Base-by-base conservation (phyloP, 2,113 vertebrate species). In the Chloroceryle aenea region DNA sequence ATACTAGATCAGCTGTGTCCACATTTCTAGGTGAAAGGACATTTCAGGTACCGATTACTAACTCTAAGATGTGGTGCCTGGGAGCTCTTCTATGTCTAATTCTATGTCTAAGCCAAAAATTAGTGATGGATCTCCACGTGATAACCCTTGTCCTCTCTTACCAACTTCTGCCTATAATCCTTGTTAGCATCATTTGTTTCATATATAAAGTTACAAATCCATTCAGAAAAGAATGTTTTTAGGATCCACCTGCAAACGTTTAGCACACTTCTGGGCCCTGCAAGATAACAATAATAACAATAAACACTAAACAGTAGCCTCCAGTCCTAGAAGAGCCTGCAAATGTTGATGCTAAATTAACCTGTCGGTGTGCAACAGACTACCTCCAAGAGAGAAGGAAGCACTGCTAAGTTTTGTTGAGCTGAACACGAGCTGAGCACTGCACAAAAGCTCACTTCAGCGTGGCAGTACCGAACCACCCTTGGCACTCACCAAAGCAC, bases 401-500 rank as follows among this genome's bases (percentile, higher is more conserved):
- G 72, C 73, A 21, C 17, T 63, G 52, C 62, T 27, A 79, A 74
- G 78, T 91, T 95, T 87, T 71, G 91, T 78, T 64, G 53, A 25
- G 58, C 77, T 84, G 76, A 81, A 59, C 68, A 82, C 69, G 52
- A 72, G 48, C n/a, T 45, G 55, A 93, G 63, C 50, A 87, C 62
- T 68, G 89, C n/a, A 76, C 67, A 82, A 22, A 89, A 74, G 74
- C 64, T 91, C 72, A 47, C 82, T 63, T 64, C 48, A 87, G 85
- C 52, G 82, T 69, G 67, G 90, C 97, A 96, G 89, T 7, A 63
- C 42, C 23, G 20, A 75, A 73, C 52, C 85, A 58, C 91, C 38
- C 82, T 68, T 93, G 90, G 95, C 90, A 78, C 64, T 82, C 17
- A 63, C 58, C 52, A 73, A 90, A 93, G 93, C 84, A 84, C 75